Base-by-base conservation (phyloP, 1,140 invertebrate genomes). In the Matsumurasca onukii region DNA sequence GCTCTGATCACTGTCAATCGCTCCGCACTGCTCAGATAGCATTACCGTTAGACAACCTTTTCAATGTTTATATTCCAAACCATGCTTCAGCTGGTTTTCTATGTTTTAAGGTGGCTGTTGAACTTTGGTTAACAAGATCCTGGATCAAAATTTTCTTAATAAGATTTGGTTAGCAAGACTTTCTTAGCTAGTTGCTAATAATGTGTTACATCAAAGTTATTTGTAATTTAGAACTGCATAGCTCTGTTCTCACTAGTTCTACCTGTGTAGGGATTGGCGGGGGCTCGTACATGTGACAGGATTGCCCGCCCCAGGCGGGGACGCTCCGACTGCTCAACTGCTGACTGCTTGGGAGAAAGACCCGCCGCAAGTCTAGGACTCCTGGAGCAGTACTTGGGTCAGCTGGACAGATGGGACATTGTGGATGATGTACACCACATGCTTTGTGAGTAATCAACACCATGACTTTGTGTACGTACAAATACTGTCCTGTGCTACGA, bases 321-420 rank as follows among this genome's bases (percentile, higher is more conserved):
- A 79, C 30, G 74, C 76, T 0, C 76, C 81, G 69, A 31, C 70
- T 17, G 83, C 88, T 78, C 80, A 61, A 78, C 89, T 20, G 73
- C 89, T 0, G 77, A 78, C 59, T 71, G 80, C 49, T 84, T 86
- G 80, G 75, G 78, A 34, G 75, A 81, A 24, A 77, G 78, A 55
- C 70, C 75, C 0, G 77, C 24, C 78, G 78, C 80, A 34, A 84
- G 79, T 24, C 76, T 89, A 52, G 77, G 79, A 9, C 76, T 82
- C 70, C 78, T 90, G 12, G 76, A 82, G 70, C 67, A 74, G 31
- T 81, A 77, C 73, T 78, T 91, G 3, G 80, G 83, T 69, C 76
- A 82, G 64, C 80, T 90, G 48, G 88, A 89, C 72, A 81, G 89
- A 70, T 89, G 82, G 81, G 89, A 90, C 78, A 81, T 89, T 48